Evolutionary conservation across 2,797 vertebrate species (phyloP), one percentile per base, ranked within the genome.

Genomic region (Myotis planiceps): DNA sequence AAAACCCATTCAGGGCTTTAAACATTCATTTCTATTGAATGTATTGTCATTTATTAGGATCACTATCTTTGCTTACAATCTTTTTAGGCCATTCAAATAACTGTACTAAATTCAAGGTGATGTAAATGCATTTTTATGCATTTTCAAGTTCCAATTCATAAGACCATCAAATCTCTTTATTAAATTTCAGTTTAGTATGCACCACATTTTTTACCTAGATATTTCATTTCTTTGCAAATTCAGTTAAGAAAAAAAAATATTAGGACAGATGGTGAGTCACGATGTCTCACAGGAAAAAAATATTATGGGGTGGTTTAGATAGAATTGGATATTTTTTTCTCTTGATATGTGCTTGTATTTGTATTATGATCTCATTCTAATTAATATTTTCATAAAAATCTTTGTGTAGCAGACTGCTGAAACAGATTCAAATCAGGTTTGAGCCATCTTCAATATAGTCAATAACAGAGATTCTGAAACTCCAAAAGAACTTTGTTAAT

Each of bases 141-240:
- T 82, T 47, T 95, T 92, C 60, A 65, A 32, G 51, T 90, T 97
- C 23, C 39, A 92, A 90, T 85, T 97, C 68, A 78, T 63, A 88
- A 96, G 27, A 32, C 18, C 75, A 29, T 81, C 76, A 83, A 4
- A 76, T 74, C 14, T 79, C 45, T 94, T 89, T 92, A 96, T 96
- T 95, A 89, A 94, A 97, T 96, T 95, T 78, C 55, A 66, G 29
- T 81, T 55, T 18, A 53, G 23, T 84, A 27, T 32, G 23, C 32
- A 65, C n/a, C 34, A 25, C n/a, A 76, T 34, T 53, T 68, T 83
- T 29, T 45, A 49, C 89, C 63, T 29, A 88, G 13, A 27, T 85
- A 88, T 49, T 92, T 14, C 9, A 82, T 89, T 96, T 92, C 53
- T 94, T 95, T 92, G 68, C 47, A 90, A 86, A 93, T 84, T 93